Evolutionary conservation across 2,888 invertebrate genomes (phyloP).

Genomic region (Rhagonycha fulva): DNA sequence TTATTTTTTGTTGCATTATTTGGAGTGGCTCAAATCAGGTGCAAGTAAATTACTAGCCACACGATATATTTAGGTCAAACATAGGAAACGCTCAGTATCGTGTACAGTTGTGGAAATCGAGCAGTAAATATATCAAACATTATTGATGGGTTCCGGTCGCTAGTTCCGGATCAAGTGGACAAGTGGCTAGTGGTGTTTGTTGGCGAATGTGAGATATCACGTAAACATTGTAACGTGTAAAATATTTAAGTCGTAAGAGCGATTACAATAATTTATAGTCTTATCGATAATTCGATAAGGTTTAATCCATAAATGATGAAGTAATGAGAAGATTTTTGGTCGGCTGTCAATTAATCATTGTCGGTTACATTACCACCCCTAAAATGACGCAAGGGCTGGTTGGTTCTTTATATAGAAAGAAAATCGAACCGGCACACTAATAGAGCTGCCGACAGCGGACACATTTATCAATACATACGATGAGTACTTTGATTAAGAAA

Average conservation of each 20-base stretch:
- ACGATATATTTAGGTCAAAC: conserved; percentile 24
- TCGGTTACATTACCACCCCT: conserved; percentile 37
- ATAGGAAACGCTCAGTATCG: conserved; percentile 23
- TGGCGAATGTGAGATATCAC: not conserved
- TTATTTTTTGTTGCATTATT: no score
- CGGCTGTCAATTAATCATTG: conserved; percentile 47
- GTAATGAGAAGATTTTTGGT: conserved; percentile 42
- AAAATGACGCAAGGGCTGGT: conserved; percentile 41
- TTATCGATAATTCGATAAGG: conserved; percentile 26
- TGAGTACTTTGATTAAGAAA: conserved; percentile 21
- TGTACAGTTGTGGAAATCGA: conserved; percentile 38
- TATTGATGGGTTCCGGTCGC: conserved; percentile 52
- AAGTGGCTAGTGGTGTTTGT: conserved; percentile 15
- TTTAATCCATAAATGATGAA: conserved; percentile 38
- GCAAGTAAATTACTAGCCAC: conserved; percentile 4
- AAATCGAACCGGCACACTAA: conserved; percentile 40
- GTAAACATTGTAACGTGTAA: not conserved
- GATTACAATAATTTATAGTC: not conserved
- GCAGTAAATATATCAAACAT: conserved; percentile 50
- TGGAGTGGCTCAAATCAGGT: not conserved
- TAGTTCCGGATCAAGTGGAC: conserved; percentile 44
- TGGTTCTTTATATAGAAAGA: conserved; percentile 40
- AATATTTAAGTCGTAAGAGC: not conserved
- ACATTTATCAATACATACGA: conserved; percentile 41
- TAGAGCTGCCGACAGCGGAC: conserved; percentile 43